phyloP scores from a whole-genome alignment of 2,888 invertebrate species.

The Drosophila setosimentum region DNA sequence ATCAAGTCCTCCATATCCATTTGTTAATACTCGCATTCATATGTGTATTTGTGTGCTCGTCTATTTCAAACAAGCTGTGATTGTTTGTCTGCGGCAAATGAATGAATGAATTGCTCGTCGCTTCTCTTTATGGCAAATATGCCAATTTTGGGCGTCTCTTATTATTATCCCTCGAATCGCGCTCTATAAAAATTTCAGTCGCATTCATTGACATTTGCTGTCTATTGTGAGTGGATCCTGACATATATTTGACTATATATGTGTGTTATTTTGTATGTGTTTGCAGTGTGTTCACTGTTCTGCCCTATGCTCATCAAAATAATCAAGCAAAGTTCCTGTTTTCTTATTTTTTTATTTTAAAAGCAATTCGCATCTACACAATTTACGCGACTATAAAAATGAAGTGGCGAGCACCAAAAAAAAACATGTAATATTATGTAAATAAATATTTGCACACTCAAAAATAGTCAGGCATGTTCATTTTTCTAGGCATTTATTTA shows the following conservation, averaged over 20 bases:
- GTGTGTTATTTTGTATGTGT: conserved; percentile 21
- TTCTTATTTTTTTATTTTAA: conserved; percentile 44
- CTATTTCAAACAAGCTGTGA: conserved; percentile 67
- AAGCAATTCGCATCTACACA: conserved; percentile 62
- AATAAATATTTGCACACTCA: conserved; percentile 4
- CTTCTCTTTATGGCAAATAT: conserved; percentile 71
- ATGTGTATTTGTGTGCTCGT: conserved; percentile 55
- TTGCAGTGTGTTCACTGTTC: conserved; percentile 65
- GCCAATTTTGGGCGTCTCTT: conserved; percentile 64
- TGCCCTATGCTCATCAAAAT: conserved; percentile 69
- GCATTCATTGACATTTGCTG: conserved; percentile 75
- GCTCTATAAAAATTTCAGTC: conserved; percentile 48
- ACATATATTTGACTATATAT: conserved; percentile 12
- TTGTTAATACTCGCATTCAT: conserved; percentile 77
- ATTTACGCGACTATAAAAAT: conserved; percentile 70
- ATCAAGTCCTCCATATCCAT: conserved; percentile 41
- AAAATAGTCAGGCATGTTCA: conserved; percentile 9
- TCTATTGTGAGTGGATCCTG: conserved; percentile 41
- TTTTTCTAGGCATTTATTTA: neutral
- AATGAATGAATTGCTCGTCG: conserved; percentile 73
- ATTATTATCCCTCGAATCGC: conserved; percentile 25
- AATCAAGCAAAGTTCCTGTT: conserved; percentile 72
- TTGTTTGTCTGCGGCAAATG: conserved; percentile 79
- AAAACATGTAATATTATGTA: conserved; percentile 42
- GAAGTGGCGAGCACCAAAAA: conserved; percentile 56